Conservation (phyloP, 2,113 vertebrate genomes). For the Probosciger aterrimus region DNA sequence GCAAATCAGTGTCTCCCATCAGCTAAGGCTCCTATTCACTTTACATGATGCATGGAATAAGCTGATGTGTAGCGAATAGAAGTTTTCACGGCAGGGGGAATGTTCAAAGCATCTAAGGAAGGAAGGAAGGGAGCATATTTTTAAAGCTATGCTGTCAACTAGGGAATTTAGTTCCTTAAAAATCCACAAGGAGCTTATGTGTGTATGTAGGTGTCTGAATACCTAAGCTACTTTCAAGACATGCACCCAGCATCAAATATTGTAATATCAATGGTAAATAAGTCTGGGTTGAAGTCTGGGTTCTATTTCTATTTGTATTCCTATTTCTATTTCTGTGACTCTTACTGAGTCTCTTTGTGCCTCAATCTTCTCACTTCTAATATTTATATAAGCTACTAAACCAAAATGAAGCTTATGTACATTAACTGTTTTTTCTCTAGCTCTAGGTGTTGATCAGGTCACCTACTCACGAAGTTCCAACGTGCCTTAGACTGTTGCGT, state of each 20-base stretch:
- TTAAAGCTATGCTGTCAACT: neutral
- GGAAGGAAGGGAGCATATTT: neutral
- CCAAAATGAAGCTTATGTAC: neutral
- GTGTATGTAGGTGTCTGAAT: neutral
- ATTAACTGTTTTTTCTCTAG: neutral
- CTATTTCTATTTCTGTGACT: neutral
- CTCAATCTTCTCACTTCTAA: neutral
- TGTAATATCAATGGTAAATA: neutral
- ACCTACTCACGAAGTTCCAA: neutral
- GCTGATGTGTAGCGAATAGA: neutral
- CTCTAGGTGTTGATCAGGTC: neutral
- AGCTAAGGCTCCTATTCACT: neutral
- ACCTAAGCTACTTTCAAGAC: neutral
- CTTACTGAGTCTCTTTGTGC: neutral
- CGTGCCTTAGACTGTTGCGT: rapidly evolving
- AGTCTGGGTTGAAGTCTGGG: neutral
- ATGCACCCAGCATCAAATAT: neutral
- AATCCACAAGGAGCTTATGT: neutral
- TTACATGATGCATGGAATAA: neutral
- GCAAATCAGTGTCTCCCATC: neutral
- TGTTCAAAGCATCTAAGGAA: neutral
- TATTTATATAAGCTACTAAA: neutral
- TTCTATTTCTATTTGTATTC: neutral
- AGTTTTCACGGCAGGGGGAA: neutral
- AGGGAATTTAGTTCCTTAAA: neutral